phyloP scores from a whole-genome alignment of 2,797 vertebrate species.

The Microtus californicus region DNA sequence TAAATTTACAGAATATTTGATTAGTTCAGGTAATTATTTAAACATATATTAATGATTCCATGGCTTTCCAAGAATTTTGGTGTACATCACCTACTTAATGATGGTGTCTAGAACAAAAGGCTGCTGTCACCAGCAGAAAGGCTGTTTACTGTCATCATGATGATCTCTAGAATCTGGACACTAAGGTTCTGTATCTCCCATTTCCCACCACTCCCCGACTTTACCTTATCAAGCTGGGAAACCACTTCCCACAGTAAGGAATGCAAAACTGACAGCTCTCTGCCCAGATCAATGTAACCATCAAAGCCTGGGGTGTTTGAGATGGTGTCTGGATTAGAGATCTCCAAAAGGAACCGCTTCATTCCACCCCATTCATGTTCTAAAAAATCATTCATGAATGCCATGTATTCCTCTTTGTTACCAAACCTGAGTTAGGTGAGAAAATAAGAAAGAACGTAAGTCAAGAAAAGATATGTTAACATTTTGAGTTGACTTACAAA shows the following conservation, averaged over 20 bases:
- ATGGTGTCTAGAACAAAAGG: slow-evolving; percentile 14
- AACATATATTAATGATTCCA: slow-evolving; percentile 42
- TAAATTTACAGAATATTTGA: slow-evolving; percentile 16
- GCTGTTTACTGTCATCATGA: background rate
- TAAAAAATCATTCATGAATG: slow-evolving; percentile 99
- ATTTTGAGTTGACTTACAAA: slow-evolving; percentile 59
- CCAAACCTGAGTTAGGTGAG: slow-evolving; percentile 91
- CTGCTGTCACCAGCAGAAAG: background rate
- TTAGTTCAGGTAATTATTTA: slow-evolving; percentile 42
- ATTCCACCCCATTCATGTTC: slow-evolving; percentile 98
- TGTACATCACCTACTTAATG: slow-evolving; percentile 8
- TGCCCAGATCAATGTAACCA: slow-evolving; percentile 97
- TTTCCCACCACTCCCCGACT: slow-evolving; percentile 62
- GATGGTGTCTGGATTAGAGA: slow-evolving; percentile 96
- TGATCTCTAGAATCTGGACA: slow-evolving; percentile 47
- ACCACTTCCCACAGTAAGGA: slow-evolving; percentile 96
- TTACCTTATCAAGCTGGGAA: slow-evolving; percentile 97
- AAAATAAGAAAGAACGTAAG: slow-evolving; percentile 58
- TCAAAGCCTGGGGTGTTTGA: slow-evolving; percentile 95
- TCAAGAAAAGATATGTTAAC: slow-evolving; percentile 55
- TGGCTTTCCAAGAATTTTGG: slow-evolving; percentile 52
- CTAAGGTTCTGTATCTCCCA: background rate
- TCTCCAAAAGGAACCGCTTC: slow-evolving; percentile 97
- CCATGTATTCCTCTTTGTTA: slow-evolving; percentile 99
- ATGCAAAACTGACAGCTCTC: slow-evolving; percentile 96